phyloP scores from a whole-genome alignment of 1,140 invertebrate species.

The Scaptomyza pallida region DNA sequence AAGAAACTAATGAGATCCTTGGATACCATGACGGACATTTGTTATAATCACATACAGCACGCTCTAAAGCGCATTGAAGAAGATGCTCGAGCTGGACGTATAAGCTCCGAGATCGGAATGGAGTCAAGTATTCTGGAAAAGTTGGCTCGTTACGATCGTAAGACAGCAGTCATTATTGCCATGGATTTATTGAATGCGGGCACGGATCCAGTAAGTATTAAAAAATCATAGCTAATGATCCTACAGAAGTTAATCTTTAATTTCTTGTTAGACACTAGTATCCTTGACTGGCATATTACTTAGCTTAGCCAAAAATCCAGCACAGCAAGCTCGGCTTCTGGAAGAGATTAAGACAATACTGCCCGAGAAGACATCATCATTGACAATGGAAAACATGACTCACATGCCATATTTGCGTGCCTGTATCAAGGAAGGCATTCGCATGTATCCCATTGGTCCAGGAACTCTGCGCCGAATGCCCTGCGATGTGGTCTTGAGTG shows the following conservation, averaged over 20 bases:
- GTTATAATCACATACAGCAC: conserved; percentile 52
- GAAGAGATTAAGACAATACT: conserved; percentile 86
- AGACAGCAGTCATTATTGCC: conserved; percentile 82
- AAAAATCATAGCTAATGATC: no score
- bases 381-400: conserved; percentile 85
- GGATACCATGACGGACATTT: conserved; percentile 70
- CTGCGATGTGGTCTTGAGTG: conserved; percentile 85
- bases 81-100: conserved; percentile 30
- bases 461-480: conserved; percentile 85
- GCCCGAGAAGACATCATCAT: conserved; percentile 82
- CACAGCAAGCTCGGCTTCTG: conserved; percentile 88
- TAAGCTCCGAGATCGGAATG: conserved; percentile 25
- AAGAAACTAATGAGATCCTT: conserved; percentile 85
- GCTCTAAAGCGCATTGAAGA: conserved; percentile 62
- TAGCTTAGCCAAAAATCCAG: conserved; percentile 87
- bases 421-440: conserved; percentile 87
- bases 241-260: no score
- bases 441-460: conserved; percentile 85
- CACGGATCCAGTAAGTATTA: conserved; percentile 68
- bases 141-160: conserved; percentile 82
- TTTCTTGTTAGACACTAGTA: conserved; percentile 42
- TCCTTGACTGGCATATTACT: conserved; percentile 54
- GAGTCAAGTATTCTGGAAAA: conserved; percentile 79
- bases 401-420: conserved; percentile 87
- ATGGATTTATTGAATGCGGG: conserved; percentile 76